A percentile compares a stretch with the other conserved stretches of the same genome.
Conservation (phyloP, 2,113 vertebrate genomes). For the Cyprinodon variegatus region DNA sequence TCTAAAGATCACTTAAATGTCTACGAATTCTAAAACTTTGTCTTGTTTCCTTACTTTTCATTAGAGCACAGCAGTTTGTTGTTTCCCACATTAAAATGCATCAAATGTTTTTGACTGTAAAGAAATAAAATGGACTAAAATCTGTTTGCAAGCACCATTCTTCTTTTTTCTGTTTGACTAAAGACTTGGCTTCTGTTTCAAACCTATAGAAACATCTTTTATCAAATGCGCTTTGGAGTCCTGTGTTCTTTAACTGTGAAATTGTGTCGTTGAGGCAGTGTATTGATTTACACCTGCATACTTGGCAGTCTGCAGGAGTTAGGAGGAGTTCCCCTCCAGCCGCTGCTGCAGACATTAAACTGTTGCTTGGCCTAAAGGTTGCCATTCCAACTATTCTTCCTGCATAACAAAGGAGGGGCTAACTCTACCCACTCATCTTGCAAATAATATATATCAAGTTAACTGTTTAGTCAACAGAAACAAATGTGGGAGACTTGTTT, state of each 20-base stretch:
- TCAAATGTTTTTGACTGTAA: neutral
- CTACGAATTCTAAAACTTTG: neutral
- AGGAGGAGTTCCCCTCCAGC: conserved; percentile 34
- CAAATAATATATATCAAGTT: conserved; percentile 10
- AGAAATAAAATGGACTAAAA: neutral
- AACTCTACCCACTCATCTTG: neutral
- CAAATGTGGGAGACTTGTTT: neutral
- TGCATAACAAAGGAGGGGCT: conserved; percentile 31
- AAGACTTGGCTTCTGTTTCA: conserved; percentile 27
- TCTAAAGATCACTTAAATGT: neutral
- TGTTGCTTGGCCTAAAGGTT: conserved; percentile 30
- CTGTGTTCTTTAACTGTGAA: conserved; percentile 38
- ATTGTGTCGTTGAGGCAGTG: conserved; percentile 1
- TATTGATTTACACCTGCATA: conserved; percentile 66
- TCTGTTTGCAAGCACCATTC: too few relatives aligned
- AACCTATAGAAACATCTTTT: conserved; percentile 21
- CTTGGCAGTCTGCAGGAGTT: conserved; percentile 60
- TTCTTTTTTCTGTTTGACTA: neutral
- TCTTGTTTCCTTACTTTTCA: neutral
- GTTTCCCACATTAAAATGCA: neutral
- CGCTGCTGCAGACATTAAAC: conserved; percentile 29
- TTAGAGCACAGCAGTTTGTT: neutral
- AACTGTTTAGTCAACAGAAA: neutral
- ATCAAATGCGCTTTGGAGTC: conserved; percentile 26
- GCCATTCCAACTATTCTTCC: conserved; percentile 32